These are phyloP conservation scores for Scelioninae gen. 1 DNA, from an alignment of 2,888 invertebrate genomes.

Conservation along the genomic window DNA sequence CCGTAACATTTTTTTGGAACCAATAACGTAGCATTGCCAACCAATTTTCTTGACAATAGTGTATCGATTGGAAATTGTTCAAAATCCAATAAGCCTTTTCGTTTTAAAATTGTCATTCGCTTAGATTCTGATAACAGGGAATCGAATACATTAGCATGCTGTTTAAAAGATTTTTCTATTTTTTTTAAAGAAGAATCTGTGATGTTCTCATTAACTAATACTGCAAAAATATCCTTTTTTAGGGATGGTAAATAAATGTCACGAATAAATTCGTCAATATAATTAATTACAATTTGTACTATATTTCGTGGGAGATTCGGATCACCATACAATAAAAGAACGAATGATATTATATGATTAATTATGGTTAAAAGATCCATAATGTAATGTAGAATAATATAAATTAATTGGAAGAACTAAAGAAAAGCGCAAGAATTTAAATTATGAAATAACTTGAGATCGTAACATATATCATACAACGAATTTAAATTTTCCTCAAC, in stretches of 20 bases:
- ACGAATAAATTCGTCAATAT: neutral
- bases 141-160: conserved; percentile 4
- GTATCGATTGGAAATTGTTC: conserved; percentile 2
- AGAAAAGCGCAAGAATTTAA: neutral
- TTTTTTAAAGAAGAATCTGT: conserved; percentile 4
- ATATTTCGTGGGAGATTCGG: neutral
- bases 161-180: neutral
- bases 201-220: neutral
- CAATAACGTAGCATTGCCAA: neutral
- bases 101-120: conserved; percentile 6
- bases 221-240: neutral
- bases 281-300: neutral
- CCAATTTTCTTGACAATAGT: neutral
- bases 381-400: neutral
- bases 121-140: neutral
- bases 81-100: conserved; percentile 1
- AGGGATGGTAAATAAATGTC: neutral
- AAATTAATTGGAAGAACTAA: neutral
- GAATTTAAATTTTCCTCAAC: neutral
- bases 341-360: neutral
- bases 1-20: conserved; percentile 1
- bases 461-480: neutral
- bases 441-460: neutral
- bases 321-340: neutral
- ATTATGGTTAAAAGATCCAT: neutral